Evolutionary conservation across 30 jellyfish, hydroid and myxozoan genomes (phyloP).

Genomic region (Aurelia sp.): DNA sequence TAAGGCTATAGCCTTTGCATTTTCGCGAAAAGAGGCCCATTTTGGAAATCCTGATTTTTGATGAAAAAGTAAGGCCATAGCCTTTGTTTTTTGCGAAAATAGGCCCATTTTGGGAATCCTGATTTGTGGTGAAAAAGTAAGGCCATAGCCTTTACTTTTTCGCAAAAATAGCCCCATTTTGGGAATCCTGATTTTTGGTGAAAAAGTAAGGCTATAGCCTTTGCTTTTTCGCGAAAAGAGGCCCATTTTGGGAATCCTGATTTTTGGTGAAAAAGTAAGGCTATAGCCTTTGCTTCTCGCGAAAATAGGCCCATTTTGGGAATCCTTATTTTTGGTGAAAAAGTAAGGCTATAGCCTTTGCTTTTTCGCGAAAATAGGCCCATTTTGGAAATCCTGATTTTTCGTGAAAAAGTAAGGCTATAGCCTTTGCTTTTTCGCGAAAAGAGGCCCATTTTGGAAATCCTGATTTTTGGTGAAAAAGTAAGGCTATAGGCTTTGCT

Average conservation of each 20-base stretch:
- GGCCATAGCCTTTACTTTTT: not conserved
- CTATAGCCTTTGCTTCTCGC: not conserved
- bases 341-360: not conserved
- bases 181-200: too few relatives aligned
- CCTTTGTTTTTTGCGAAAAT: too few relatives aligned
- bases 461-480: not conserved
- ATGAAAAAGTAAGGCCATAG: too few relatives aligned
- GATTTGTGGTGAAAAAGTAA: not conserved
- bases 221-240: too few relatives aligned
- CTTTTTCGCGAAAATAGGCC: not conserved
- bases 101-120: too few relatives aligned
- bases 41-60: too few relatives aligned
- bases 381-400: not conserved
- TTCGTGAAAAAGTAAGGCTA: not conserved
- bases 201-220: too few relatives aligned
- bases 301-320: not conserved
- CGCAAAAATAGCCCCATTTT: not conserved
- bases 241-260: not conserved
- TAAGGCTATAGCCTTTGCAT: too few relatives aligned
- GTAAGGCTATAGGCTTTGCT: conserved; percentile 1
- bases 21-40: too few relatives aligned
- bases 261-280: not conserved
- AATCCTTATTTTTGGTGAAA: not conserved
- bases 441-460: not conserved
- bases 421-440: too few relatives aligned